A percentile compares a stretch with the other conserved stretches of the same genome.
These are phyloP conservation scores for Hipposideros armiger DNA, from an alignment of 2,113 vertebrate genomes.

Conservation along the genomic window DNA sequence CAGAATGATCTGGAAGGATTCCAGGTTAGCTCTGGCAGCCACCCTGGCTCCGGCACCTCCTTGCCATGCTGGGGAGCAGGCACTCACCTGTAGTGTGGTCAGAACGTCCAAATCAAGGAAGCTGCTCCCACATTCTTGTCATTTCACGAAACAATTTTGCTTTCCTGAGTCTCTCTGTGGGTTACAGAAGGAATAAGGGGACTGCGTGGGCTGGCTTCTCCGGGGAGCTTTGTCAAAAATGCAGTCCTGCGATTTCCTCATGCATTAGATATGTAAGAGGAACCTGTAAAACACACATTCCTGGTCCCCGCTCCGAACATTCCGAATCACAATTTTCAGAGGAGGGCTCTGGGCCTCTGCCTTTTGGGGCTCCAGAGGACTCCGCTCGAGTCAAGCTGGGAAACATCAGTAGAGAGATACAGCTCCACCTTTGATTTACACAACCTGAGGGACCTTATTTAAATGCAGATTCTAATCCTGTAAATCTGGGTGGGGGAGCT, in stretches of 20 bases:
- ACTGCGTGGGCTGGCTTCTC: neutral
- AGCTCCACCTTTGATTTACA: neutral
- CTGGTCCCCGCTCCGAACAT: neutral
- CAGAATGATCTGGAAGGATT: neutral
- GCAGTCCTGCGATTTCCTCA: neutral
- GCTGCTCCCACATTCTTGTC: neutral
- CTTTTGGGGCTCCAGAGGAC: neutral
- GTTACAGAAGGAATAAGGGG: neutral
- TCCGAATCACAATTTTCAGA: neutral
- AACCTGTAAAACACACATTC: neutral
- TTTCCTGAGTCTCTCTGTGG: neutral
- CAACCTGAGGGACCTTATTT: neutral
- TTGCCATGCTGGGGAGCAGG: neutral
- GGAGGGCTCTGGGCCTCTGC: neutral
- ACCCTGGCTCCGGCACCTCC: fast-evolving
- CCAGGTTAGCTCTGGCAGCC: neutral
- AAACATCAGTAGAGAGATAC: no score
- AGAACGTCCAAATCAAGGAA: neutral
- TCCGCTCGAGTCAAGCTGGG: neutral
- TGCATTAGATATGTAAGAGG: neutral
- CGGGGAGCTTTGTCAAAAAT: neutral
- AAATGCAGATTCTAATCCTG: neutral
- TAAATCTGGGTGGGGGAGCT: neutral
- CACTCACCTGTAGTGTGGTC: fast-evolving
- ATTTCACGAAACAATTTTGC: neutral